Percentiles rank a stretch among this genome's conserved stretches.
Conservation (phyloP, 2,888 invertebrate genomes). For the Tribolium freemani region DNA sequence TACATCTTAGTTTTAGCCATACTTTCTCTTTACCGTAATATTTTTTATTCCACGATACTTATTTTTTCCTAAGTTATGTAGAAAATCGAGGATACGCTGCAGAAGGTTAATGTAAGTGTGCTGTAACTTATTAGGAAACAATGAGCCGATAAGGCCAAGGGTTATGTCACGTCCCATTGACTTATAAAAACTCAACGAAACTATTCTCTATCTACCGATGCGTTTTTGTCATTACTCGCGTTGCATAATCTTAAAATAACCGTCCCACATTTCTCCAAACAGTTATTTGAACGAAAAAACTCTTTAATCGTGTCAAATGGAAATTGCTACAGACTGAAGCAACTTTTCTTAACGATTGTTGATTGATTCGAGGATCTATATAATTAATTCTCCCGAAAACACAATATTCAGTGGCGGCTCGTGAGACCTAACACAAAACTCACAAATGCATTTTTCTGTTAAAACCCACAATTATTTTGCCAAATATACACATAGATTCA, state of each 20-base stretch:
- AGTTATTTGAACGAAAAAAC: conserved; percentile 6
- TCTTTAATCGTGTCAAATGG: neutral
- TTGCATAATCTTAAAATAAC: conserved; percentile 26
- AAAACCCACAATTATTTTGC: too few relatives aligned
- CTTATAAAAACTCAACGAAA: conserved; percentile 8
- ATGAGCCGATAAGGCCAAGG: conserved; percentile 6
- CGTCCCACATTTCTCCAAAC: conserved; percentile 31
- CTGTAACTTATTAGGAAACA: conserved; percentile 16
- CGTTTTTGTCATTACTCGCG: conserved; percentile 13
- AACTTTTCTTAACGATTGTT: too few relatives aligned
- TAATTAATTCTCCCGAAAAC: too few relatives aligned
- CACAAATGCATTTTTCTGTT: too few relatives aligned
- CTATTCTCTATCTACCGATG: conserved; percentile 16
- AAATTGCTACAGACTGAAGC: conserved; percentile 10
- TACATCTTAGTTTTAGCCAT: conserved; percentile 30
- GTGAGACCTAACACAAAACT: too few relatives aligned
- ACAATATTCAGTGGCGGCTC: too few relatives aligned
- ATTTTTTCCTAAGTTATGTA: conserved; percentile 1
- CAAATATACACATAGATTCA: too few relatives aligned
- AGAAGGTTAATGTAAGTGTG: neutral
- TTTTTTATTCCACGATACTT: conserved; percentile 7
- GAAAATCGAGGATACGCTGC: neutral
- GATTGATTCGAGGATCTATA: too few relatives aligned
- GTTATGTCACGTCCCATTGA: conserved; percentile 14
- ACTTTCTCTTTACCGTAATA: conserved; percentile 42